Evolutionary conservation across 2,797 vertebrate species (phyloP), one percentile per base, ranked within the genome.

Genomic region (Octomys mimax): DNA sequence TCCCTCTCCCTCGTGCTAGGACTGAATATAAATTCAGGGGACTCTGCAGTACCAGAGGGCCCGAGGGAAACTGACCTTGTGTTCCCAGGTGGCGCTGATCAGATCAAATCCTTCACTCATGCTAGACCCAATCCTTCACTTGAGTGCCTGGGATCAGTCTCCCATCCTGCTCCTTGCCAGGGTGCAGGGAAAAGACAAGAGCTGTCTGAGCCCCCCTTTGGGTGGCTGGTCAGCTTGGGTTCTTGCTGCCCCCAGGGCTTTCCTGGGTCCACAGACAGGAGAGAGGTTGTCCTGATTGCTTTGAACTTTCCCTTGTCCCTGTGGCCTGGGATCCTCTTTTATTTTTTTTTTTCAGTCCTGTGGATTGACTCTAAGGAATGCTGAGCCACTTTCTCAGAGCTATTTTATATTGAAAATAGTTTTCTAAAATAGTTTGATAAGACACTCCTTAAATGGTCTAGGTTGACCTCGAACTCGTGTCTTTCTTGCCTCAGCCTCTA

Each of bases 221-320:
- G 12, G 28, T 28, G 46, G 7, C 36, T 5, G 2, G 61, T 36
- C 28, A 2, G 1, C 0, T 5, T 5, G 2, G 39, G 61, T 31
- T 31, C 59, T 52, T 6, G 73, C 62, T 77, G 52, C 52, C 59
- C 19, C 36, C 4, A 8, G 49, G 33, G 19, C 16, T 4, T 75
- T 19, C 62, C 3, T 9, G 16, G 16, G n/a, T 57, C 68, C 79
- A 39, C 19, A 13, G 5, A 39, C 19, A 13, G 5, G 2, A 92
- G 13, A 75, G 71, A 28, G 0, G 8, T 79, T 62, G 89, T 19
- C 79, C 68, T 24, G 36, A 57, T 46, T 6, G 26, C 36, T 92
- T 39, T 73, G 33, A 26, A 19, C 42, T 46, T 22, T 10, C 16
- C n/a, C 64, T 57, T 24, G 24, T 57, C 33, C 52, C 83, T 49